Evolutionary conservation across 2,888 invertebrate genomes (phyloP).

Genomic region (Cantharis flavilabris): DNA sequence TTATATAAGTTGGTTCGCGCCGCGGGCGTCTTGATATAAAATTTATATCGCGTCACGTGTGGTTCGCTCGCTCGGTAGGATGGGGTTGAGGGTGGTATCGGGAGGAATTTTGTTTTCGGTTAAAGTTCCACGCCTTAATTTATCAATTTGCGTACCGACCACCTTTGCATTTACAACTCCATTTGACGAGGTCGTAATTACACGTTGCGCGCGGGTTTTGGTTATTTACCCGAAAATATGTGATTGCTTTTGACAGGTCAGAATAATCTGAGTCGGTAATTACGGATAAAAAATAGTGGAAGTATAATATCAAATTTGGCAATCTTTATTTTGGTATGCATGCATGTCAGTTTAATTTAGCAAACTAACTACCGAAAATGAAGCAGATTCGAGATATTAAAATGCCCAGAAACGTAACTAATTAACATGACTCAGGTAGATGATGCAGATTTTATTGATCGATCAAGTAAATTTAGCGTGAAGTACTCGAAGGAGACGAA

Average conservation of each 20-base stretch:
- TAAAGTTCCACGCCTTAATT: background rate
- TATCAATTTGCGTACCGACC: background rate
- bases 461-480: slow-evolving; percentile 28
- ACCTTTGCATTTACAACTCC: background rate
- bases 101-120: no score
- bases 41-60: background rate
- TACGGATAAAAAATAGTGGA: background rate
- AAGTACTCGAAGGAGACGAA: slow-evolving; percentile 23
- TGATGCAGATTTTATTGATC: slow-evolving; percentile 26
- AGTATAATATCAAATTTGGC: background rate
- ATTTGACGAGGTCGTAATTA: background rate
- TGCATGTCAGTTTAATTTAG: slow-evolving; percentile 22
- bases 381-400: slow-evolving; percentile 26
- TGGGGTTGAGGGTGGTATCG: no score
- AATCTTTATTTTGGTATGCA: background rate
- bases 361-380: slow-evolving; percentile 22
- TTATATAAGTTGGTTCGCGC: background rate
- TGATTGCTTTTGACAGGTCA: background rate
- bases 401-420: slow-evolving; percentile 33
- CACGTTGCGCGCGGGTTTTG: background rate
- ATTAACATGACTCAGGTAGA: slow-evolving; percentile 33
- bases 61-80: background rate
- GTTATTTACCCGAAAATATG: background rate
- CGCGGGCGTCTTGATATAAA: background rate
- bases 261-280: background rate